Evolutionary conservation across 2,888 invertebrate genomes (phyloP).

Genomic region (Trisateles emortualis): DNA sequence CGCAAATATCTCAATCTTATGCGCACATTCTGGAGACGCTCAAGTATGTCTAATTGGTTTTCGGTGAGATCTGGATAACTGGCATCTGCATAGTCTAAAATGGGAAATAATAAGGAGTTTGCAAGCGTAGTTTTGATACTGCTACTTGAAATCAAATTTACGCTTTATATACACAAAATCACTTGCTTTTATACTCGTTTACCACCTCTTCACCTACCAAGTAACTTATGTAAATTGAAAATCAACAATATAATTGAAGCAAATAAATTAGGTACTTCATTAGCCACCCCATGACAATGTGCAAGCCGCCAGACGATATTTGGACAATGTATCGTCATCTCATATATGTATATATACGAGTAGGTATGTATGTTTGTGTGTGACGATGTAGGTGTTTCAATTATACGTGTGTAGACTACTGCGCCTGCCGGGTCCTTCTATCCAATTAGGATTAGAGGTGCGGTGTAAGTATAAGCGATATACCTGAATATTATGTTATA

Average conservation of each 20-base stretch:
- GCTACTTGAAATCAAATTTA: too few species aligned
- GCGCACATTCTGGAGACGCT: too few species aligned
- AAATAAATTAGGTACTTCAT: conserved; percentile 32
- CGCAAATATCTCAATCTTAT: too few species aligned
- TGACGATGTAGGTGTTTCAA: conserved; percentile 61
- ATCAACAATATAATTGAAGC: conserved; percentile 18
- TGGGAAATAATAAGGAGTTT: too few species aligned
- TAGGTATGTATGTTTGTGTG: conserved; percentile 13
- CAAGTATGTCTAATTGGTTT: too few species aligned
- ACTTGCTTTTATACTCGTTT: too few species aligned
- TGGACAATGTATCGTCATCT: conserved; percentile 37
- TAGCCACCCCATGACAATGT: conserved; percentile 19
- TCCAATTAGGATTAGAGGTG: conserved; percentile 79
- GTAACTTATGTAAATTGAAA: neutral
- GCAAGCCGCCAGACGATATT: conserved; percentile 32
- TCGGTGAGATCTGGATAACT: too few species aligned
- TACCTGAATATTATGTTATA: neutral
- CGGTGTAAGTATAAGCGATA: conserved; percentile 50
- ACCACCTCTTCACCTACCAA: too few species aligned
- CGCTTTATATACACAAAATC: too few species aligned
- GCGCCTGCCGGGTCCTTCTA: conserved; percentile 69
- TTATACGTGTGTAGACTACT: conserved; percentile 68
- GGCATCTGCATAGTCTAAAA: too few species aligned
- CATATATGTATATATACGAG: conserved; percentile 18
- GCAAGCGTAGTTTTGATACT: too few species aligned